Evolutionary conservation across 92 coral and sea anemone genomes (phyloP), one percentile per base, ranked within the genome.

Genomic region (Parazoanthus swiftii): DNA sequence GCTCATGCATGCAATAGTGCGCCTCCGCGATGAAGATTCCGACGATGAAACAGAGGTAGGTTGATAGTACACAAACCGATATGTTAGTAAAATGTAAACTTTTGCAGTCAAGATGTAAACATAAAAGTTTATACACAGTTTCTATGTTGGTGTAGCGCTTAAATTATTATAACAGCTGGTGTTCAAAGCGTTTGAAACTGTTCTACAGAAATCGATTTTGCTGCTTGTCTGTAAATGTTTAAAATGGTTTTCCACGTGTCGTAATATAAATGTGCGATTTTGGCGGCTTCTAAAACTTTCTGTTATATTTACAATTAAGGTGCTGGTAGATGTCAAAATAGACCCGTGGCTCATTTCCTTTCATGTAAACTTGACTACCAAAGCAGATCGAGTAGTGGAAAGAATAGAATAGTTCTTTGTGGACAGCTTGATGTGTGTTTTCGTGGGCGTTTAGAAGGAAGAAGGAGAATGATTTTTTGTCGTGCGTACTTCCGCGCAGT

Each of bases 11-110:
- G 93, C 93, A 42, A 91, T 96, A 18, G 38, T 90, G 26, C 91
- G 92, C 75, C 90, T 93, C 37, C 89, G 97, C 26, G 98, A 95
- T 86, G 99, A 96, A 51, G 95, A 93, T 82, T 91, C 94, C 26
- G 96, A 93, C 35, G 98, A 95, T 29, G 95, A 96, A 79, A 95
- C 80, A 33, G 90, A 85, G 76, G 93, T 66, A 39, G 54, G 25
- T 80, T 46, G n/a, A 80, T 44, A 63, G 21, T 2, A 8, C 36
- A 67, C 75, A 75, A 39, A 83, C 44, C 72, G 6, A 59, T 87
- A 54, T 89, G 42, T 56, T 74, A 20, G 63, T 50, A 33, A 18
- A 65, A 88, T 66, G 65, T 80, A 77, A 67, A 77, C 66, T 48
- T 39, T 75, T 20, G 77, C 18, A 43, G 54, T 75, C 16, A 44